A percentile compares a stretch with the other conserved stretches of the same genome.
Evolutionary conservation across 2,113 vertebrate genomes (phyloP).

Genomic region (Nannobrachium achirus): DNA sequence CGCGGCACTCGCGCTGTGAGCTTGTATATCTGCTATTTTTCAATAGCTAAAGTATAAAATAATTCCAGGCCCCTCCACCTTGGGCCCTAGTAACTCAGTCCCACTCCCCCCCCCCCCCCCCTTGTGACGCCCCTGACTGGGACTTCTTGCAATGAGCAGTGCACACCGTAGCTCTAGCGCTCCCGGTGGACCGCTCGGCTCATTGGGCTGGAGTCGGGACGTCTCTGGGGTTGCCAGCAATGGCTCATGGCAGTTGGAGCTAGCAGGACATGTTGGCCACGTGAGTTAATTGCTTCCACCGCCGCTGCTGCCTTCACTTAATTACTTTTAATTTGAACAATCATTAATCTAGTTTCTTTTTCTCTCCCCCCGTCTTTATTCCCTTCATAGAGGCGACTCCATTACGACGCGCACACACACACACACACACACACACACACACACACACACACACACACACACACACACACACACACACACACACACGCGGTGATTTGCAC

Average conservation of each 20-base stretch:
- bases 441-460: background rate
- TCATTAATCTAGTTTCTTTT: slow-evolving; percentile 47
- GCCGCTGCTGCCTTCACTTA: slow-evolving; percentile 37
- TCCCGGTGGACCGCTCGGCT: slow-evolving; percentile 21
- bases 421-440: background rate
- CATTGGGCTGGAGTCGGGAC: slow-evolving; percentile 27
- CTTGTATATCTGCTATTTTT: too few species aligned
- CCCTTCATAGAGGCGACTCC: slow-evolving; percentile 20
- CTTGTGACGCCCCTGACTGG: too few species aligned
- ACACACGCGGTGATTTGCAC: slow-evolving; percentile 38
- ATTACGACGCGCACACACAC: background rate
- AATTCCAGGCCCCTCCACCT: too few species aligned
- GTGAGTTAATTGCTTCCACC: slow-evolving; percentile 41
- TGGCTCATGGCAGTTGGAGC: slow-evolving; percentile 27
- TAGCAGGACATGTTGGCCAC: slow-evolving; percentile 2
- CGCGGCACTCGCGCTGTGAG: too few species aligned
- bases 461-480: background rate
- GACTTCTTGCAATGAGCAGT: slow-evolving; percentile 16
- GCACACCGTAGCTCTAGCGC: background rate
- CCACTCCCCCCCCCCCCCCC: too few species aligned
- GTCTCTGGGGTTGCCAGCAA: slow-evolving; percentile 18
- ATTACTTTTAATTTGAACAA: slow-evolving; percentile 58
- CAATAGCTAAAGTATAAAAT: too few species aligned
- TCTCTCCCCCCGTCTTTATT: slow-evolving; percentile 25
- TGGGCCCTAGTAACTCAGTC: too few species aligned